Percentiles rank a stretch among this genome's conserved stretches.
phyloP scores from a whole-genome alignment of 2,797 vertebrate species.

The Melanotaenia maccullochi region DNA sequence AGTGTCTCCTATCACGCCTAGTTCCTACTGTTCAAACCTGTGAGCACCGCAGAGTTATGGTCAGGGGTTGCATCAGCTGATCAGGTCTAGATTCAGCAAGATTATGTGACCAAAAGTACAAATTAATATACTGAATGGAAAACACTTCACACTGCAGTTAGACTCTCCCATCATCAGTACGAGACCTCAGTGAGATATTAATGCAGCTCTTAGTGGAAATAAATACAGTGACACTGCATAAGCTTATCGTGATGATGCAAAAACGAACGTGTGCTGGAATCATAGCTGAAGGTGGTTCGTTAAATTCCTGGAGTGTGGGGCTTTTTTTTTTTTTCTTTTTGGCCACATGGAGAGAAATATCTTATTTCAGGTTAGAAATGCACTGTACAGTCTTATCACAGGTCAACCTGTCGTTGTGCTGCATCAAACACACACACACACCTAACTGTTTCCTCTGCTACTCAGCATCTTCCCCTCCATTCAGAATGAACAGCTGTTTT shows the following conservation, averaged over 20 bases:
- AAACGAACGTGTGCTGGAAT: not conserved
- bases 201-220: too few relatives aligned
- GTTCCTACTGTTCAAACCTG: too few relatives aligned
- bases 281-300: not conserved
- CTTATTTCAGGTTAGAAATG: conserved; percentile 48
- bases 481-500: conserved; percentile 38
- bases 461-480: conserved; percentile 50
- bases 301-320: not conserved
- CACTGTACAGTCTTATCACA: conserved; percentile 47
- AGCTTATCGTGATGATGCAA: not conserved
- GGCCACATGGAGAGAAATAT: not conserved
- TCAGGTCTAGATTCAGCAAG: not conserved
- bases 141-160: not conserved
- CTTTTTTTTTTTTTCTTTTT: not conserved
- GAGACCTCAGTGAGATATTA: too few relatives aligned
- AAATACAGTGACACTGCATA: not conserved
- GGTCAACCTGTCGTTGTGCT: conserved; percentile 36
- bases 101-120: not conserved
- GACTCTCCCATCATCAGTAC: not conserved
- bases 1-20: too few relatives aligned
- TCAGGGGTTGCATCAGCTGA: not conserved
- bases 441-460: conserved; percentile 58
- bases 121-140: too few relatives aligned
- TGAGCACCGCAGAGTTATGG: not conserved
- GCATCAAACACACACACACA: conserved; percentile 22